A percentile compares a stretch with the other conserved stretches of the same genome.
phyloP scores from a whole-genome alignment of 2,113 vertebrate genomes.

The Mormoops blainvillei region DNA sequence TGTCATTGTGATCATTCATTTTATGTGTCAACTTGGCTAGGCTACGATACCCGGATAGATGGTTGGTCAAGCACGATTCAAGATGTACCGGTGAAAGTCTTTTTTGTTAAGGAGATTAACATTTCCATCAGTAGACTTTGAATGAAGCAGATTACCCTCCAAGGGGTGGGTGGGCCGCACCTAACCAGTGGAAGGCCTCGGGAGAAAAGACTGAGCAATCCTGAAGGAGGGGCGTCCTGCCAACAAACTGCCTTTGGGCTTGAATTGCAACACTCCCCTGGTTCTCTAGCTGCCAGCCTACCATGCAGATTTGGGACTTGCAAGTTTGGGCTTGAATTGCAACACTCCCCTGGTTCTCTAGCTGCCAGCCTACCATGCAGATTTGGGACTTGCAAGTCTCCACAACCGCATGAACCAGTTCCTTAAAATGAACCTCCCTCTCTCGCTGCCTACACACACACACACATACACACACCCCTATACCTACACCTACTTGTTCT shows the following conservation, averaged over 20 bases:
- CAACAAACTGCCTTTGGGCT: not conserved
- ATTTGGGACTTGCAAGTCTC: not conserved
- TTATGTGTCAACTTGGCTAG: not conserved
- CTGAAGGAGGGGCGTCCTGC: not conserved
- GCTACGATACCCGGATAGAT: not conserved
- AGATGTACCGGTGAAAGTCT: not conserved
- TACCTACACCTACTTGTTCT: not conserved
- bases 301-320: not conserved
- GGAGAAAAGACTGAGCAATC: not conserved
- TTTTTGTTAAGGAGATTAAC: not conserved
- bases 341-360: not conserved
- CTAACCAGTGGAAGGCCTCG: not conserved
- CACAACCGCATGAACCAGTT: not conserved
- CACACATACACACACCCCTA: too few relatives aligned
- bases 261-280: not conserved
- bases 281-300: not conserved
- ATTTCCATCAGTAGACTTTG: not conserved
- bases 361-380: not conserved
- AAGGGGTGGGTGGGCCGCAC: not conserved
- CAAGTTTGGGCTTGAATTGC: not conserved
- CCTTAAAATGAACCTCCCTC: not conserved
- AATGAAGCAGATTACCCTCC: not conserved
- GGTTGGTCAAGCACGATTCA: not conserved
- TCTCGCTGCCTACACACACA: too few relatives aligned
- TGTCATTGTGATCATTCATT: not conserved